These are phyloP conservation scores for Canis aureus DNA, from an alignment of 2,113 vertebrate genomes.

Conservation along the genomic window DNA sequence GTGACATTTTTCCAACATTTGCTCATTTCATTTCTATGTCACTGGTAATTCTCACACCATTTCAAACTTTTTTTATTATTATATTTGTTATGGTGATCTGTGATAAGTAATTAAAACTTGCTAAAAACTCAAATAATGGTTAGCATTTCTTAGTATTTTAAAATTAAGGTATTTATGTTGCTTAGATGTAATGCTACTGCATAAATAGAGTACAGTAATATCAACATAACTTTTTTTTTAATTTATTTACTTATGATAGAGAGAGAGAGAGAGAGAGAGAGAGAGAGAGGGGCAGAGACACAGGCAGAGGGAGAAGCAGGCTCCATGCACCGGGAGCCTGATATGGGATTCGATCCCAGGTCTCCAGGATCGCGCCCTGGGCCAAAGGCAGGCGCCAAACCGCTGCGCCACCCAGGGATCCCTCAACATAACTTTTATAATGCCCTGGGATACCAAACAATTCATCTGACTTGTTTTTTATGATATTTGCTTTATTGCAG, in stretches of 20 bases:
- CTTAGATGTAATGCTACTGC: not conserved
- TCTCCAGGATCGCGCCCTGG: no score
- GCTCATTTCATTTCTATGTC: not conserved
- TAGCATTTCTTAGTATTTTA: not conserved
- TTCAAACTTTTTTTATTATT: not conserved
- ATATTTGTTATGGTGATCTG: not conserved
- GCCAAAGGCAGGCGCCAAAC: no score
- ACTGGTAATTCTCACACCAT: not conserved
- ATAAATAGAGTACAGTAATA: not conserved
- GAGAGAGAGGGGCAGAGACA: no score
- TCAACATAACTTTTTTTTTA: not conserved
- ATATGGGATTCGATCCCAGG: no score
- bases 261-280: no score
- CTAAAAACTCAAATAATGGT: not conserved
- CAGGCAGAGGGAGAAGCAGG: no score
- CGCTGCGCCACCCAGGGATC: no score
- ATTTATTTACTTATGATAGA: no score
- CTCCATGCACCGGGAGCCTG: no score
- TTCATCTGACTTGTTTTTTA: not conserved
- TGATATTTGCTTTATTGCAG: no score
- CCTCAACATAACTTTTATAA: not conserved
- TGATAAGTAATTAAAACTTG: not conserved
- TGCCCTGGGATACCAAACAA: not conserved
- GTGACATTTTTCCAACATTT: not conserved
- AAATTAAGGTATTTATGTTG: not conserved